These are phyloP conservation scores for Atopsyche davidsoni DNA, from an alignment of 1,140 invertebrate genomes.

Conservation along the genomic window DNA sequence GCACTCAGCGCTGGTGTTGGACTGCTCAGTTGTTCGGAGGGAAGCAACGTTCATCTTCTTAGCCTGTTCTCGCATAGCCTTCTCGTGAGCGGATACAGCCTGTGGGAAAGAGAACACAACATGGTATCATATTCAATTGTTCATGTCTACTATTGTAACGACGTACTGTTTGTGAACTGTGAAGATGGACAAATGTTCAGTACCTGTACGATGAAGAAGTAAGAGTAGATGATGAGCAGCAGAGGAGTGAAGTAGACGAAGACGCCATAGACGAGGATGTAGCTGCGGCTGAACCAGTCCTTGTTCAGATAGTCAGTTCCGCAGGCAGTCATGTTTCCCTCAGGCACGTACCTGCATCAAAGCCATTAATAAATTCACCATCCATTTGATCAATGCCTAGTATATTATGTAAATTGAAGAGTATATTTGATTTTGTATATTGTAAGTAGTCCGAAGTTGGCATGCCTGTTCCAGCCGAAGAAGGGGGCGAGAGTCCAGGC, in stretches of 20 bases:
- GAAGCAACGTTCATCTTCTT: conserved; percentile 83
- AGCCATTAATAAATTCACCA: too few species aligned
- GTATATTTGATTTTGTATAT: background rate
- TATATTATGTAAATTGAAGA: too few species aligned
- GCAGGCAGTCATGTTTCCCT: conserved; percentile 80
- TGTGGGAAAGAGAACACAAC: conserved; percentile 28
- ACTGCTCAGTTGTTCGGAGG: conserved; percentile 60
- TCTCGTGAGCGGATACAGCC: conserved; percentile 74
- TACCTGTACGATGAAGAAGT: conserved; percentile 70
- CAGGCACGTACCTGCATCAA: conserved; percentile 76
- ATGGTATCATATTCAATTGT: background rate
- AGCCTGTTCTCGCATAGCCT: conserved; percentile 73
- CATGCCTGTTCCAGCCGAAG: conserved; percentile 61
- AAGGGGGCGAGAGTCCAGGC: conserved; percentile 65
- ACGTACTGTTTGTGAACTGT: too few species aligned
- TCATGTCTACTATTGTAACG: too few species aligned
- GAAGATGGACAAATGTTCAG: too few species aligned
- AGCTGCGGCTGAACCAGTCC: conserved; percentile 59
- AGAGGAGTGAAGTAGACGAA: conserved; percentile 69
- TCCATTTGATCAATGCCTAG: too few species aligned
- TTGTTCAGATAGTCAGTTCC: conserved; percentile 75
- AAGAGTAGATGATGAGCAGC: conserved; percentile 67
- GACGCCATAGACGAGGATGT: conserved; percentile 63
- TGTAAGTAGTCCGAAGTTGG: conserved; percentile 16
- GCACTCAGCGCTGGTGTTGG: conserved; percentile 62